Percentiles rank a stretch among this genome's conserved stretches.
Evolutionary conservation across 2,113 vertebrate genomes (phyloP).

Genomic region (Clupea harengus): DNA sequence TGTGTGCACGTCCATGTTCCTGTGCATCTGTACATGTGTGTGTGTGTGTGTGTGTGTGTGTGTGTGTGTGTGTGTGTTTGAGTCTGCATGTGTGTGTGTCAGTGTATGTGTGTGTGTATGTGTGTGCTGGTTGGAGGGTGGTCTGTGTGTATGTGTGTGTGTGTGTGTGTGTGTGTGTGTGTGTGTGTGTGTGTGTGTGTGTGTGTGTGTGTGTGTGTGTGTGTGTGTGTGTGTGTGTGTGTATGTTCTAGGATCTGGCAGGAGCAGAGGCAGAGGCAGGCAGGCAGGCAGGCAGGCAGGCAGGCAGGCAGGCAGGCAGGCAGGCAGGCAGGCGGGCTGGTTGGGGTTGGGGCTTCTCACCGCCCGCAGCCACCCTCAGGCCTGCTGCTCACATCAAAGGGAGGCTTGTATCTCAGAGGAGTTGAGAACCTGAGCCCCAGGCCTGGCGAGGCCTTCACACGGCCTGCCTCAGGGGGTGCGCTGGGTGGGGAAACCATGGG

Average conservation of each 20-base stretch:
- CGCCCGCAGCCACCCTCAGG: conserved; percentile 64
- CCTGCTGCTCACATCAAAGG: conserved; percentile 74
- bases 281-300: too few species aligned
- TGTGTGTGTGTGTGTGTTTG: too few species aligned
- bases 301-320: background rate
- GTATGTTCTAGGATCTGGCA: too few species aligned
- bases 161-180: too few species aligned
- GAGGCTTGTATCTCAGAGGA: conserved; percentile 66
- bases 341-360: conserved; percentile 27
- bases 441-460: conserved; percentile 68
- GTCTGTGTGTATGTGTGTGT: background rate
- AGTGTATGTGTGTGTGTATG: background rate
- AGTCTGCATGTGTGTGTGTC: background rate
- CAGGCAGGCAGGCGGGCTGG: background rate
- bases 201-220: too few species aligned
- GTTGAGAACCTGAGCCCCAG: conserved; percentile 60
- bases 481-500: conserved; percentile 29
- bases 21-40: background rate
- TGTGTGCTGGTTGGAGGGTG: background rate
- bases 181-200: background rate
- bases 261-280: too few species aligned
- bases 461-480: conserved; percentile 62
- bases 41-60: background rate
- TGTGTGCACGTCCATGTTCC: background rate
- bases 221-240: too few species aligned